Base-by-base conservation (phyloP, 2,888 invertebrate species). In the Slavum lentiscoides region DNA sequence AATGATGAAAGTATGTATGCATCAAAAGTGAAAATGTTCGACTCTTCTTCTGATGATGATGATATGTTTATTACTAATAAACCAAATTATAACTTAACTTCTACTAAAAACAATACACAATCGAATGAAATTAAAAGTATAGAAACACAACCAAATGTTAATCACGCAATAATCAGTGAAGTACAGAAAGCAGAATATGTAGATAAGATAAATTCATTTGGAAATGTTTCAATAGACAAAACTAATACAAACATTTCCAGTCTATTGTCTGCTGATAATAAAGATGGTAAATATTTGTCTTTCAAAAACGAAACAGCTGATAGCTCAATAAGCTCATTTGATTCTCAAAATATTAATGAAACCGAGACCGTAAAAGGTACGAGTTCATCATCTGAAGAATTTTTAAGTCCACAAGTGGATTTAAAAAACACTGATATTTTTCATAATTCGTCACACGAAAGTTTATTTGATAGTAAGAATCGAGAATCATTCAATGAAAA, bases 11-110 rank as follows among this genome's bases (percentile, higher is more conserved):
- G 13, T 13, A 23, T 9, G 11, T 4, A 6, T 58, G 30, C 9
- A 43, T n/a, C 43, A 11, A 80, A 72, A 72, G 2, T 58, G 4
- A 53, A 80, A 21, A 55, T 80, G 5, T 80, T 80, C 66, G 64
- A 80, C 43, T 80, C 80, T 55, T 80, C 80, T 70, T 80, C 80
- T 58, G 2, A 2, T 43, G 80, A 80, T 58, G 80, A 80, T 55
- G 80, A 80, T 21, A 43, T 80, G 55, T 80, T 80, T 66, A 66
- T 15, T 64, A 58, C 17, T 53, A 64, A 62, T 64, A 77, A 70
- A 70, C 55, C 64, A 62, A 77, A 55, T 37, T 0, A 9, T 43
- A 64, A 30, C 55, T 23, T 58, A 13, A n/a, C 13, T 9, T 30
- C 15, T 30, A 9, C 17, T 30, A 76, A 17, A 49, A 59, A 4